Conservation (phyloP, 2,888 invertebrate genomes). For the Hyles lineata region DNA sequence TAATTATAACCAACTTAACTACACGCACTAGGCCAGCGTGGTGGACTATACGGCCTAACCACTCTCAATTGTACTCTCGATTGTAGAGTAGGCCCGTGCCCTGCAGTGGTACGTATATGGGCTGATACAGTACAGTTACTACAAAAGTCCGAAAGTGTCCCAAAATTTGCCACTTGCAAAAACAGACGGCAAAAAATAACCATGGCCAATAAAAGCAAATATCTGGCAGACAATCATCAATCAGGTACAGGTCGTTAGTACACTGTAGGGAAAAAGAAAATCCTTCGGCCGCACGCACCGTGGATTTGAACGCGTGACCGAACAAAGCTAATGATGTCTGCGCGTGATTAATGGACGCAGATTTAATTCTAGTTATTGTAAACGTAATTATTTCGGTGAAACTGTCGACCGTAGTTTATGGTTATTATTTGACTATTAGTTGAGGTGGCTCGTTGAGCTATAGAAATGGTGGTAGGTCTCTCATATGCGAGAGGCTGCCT, state of each 20-base stretch:
- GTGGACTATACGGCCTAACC: no score
- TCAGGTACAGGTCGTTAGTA: constrained; percentile 21
- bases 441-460: not conserved
- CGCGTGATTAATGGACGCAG: constrained; percentile 64
- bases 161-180: no score
- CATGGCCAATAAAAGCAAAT: constrained; percentile 16
- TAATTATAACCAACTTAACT: no score
- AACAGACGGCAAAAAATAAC: no score
- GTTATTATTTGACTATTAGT: not conserved
- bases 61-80: no score
- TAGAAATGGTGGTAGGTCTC: no score
- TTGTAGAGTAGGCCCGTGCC: no score
- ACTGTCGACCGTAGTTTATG: constrained; percentile 34
- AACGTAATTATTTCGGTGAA: constrained; percentile 63
- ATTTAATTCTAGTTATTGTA: constrained; percentile 72
- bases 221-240: constrained; percentile 20
- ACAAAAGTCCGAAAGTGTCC: no score
- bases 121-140: no score
- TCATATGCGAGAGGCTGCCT: no score
- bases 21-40: no score
- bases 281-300: constrained; percentile 36
- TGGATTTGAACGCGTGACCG: constrained; percentile 49
- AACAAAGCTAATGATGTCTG: constrained; percentile 62
- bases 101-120: no score
- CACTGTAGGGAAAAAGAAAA: constrained; percentile 35